Conservation (phyloP, 2,113 vertebrate species). For the Thymallus thymallus region DNA sequence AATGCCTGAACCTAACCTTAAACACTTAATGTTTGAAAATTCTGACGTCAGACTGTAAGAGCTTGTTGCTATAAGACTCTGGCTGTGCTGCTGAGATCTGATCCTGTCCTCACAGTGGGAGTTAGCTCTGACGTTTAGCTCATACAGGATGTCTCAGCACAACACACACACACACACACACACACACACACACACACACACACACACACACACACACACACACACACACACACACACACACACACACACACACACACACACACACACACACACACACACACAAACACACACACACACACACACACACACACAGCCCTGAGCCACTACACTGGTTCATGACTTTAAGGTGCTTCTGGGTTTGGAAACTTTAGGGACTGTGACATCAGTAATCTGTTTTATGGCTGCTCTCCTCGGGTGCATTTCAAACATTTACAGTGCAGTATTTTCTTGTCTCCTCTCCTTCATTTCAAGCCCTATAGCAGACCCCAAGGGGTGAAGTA, state of each 20-base stretch:
- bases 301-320: not conserved
- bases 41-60: no score
- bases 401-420: no score
- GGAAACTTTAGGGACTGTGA: not conserved
- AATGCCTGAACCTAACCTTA: no score
- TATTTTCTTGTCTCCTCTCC: not conserved
- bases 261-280: not conserved
- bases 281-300: not conserved
- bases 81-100: not conserved
- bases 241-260: slow-evolving; percentile 1
- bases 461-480: not conserved
- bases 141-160: not conserved
- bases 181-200: not conserved
- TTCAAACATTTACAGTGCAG: no score
- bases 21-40: no score
- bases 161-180: not conserved
- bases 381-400: not conserved
- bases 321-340: not conserved
- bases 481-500: no score
- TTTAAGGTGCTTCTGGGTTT: not conserved
- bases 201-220: not conserved
- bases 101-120: not conserved
- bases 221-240: not conserved
- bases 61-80: not conserved
- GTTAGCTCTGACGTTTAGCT: slow-evolving; percentile 21